Percentiles rank a stretch among this genome's conserved stretches.
These are phyloP conservation scores for Bostrychus sinensis DNA, from an alignment of 2,113 vertebrate species.

Conservation along the genomic window DNA sequence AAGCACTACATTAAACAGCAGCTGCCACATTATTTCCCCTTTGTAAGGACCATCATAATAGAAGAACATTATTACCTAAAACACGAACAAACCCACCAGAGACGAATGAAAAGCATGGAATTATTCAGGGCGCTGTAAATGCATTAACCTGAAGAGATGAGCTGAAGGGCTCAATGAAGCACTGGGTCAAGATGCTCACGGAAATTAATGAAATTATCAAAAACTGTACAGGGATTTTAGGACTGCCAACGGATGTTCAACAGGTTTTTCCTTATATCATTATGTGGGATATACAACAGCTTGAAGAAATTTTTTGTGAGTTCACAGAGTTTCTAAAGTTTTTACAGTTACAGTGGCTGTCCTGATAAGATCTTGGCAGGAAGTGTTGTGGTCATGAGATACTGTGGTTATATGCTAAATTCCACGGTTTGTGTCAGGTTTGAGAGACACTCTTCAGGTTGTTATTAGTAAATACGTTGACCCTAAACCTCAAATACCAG, in stretches of 20 bases:
- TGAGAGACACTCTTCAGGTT: constrained; percentile 28
- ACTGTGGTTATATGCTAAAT: constrained; percentile 31
- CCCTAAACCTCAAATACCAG: not conserved
- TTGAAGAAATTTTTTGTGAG: not conserved
- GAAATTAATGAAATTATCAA: constrained; percentile 46
- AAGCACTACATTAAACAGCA: constrained; percentile 79
- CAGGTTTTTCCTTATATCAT: too few relatives aligned
- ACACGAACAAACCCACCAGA: constrained; percentile 58
- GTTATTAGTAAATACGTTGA: not conserved
- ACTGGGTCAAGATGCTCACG: constrained; percentile 42
- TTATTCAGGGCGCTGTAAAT: constrained; percentile 42
- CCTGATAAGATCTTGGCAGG: constrained; percentile 39
- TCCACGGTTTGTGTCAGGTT: constrained; percentile 42
- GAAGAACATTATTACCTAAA: constrained; percentile 72
- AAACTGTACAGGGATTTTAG: constrained; percentile 20
- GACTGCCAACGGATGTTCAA: constrained; percentile 18
- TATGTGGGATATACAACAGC: too few relatives aligned
- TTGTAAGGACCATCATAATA: constrained; percentile 73
- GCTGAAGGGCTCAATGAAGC: constrained; percentile 56
- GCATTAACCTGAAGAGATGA: constrained; percentile 63
- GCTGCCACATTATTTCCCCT: constrained; percentile 72
- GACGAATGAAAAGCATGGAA: constrained; percentile 54
- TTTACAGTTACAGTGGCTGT: constrained; percentile 28
- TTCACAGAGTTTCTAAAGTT: not conserved
- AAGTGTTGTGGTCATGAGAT: constrained; percentile 15